Conservation (phyloP, 2,888 invertebrate genomes). For the Bibio marci region DNA sequence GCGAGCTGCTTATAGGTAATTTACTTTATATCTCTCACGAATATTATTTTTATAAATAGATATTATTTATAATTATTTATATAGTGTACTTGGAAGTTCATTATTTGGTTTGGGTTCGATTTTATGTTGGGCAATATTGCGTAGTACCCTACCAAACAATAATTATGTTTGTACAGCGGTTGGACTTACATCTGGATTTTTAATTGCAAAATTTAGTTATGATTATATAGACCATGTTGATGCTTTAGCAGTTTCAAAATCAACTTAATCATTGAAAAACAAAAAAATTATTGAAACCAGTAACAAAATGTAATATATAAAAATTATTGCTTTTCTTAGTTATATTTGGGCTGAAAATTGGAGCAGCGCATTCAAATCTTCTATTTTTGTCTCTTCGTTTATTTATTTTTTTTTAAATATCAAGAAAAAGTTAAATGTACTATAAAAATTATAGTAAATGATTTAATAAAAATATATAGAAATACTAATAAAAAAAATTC, state of each 20-base stretch:
- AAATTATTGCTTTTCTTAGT: no score
- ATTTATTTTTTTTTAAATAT: no score
- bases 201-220: slow-evolving; percentile 22
- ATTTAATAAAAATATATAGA: no score
- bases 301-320: no score
- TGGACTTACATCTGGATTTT: slow-evolving; percentile 24
- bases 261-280: no score
- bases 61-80: not conserved
- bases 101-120: slow-evolving; percentile 83
- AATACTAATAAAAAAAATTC: no score
- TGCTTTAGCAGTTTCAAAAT: not conserved
- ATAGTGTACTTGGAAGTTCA: slow-evolving; percentile 45
- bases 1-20: slow-evolving; percentile 48
- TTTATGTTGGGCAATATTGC: slow-evolving; percentile 70
- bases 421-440: no score
- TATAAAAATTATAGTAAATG: no score
- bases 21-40: slow-evolving; percentile 8
- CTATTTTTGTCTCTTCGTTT: no score
- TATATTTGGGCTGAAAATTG: no score
- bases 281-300: no score
- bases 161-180: slow-evolving; percentile 18
- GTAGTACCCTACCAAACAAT: slow-evolving; percentile 43
- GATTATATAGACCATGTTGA: slow-evolving; percentile 23
- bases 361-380: no score
- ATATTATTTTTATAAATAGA: slow-evolving; percentile 1